These are phyloP conservation scores for Zaprionus nigranus DNA, from an alignment of 1,140 invertebrate species.

Conservation along the genomic window DNA sequence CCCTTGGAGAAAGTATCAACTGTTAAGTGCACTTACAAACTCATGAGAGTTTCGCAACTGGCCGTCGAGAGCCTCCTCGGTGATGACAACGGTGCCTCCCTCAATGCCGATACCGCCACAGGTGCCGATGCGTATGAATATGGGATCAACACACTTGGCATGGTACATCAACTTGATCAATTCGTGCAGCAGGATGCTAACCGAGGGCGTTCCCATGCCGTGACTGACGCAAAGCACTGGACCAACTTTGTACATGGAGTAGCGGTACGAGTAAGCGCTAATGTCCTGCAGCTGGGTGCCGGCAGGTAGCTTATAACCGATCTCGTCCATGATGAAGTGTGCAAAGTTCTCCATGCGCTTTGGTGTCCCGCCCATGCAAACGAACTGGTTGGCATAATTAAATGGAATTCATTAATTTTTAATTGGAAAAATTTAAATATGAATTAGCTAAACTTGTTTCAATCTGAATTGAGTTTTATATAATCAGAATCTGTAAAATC, in stretches of 20 bases:
- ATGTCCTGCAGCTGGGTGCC: conserved; percentile 95
- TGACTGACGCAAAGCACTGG: conserved; percentile 88
- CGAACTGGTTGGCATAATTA: conserved; percentile 89
- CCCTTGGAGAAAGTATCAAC: too few relatives aligned
- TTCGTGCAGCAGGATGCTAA: conserved; percentile 96
- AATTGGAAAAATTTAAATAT: conserved; percentile 6
- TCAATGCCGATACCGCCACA: conserved; percentile 96
- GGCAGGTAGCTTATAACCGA: conserved; percentile 94
- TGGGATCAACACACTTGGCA: conserved; percentile 93
- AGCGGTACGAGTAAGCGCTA: conserved; percentile 95
- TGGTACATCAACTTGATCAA: conserved; percentile 97
- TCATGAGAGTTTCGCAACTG: conserved; percentile 89
- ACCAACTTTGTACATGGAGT: conserved; percentile 97
- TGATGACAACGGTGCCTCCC: conserved; percentile 94
- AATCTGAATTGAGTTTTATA: background rate
- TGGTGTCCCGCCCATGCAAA: conserved; percentile 98
- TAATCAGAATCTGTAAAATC: background rate
- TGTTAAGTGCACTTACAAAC: conserved; percentile 85
- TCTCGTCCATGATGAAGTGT: conserved; percentile 95
- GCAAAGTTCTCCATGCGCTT: conserved; percentile 98
- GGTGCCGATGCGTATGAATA: conserved; percentile 96
- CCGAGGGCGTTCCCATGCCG: conserved; percentile 97
- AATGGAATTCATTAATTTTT: conserved; percentile 1
- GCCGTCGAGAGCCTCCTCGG: conserved; percentile 94
- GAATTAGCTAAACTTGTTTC: conserved; percentile 20